A percentile compares a stretch with the other conserved stretches of the same genome.
phyloP scores from a whole-genome alignment of 2,888 invertebrate genomes.

The Thelaira solivaga region DNA sequence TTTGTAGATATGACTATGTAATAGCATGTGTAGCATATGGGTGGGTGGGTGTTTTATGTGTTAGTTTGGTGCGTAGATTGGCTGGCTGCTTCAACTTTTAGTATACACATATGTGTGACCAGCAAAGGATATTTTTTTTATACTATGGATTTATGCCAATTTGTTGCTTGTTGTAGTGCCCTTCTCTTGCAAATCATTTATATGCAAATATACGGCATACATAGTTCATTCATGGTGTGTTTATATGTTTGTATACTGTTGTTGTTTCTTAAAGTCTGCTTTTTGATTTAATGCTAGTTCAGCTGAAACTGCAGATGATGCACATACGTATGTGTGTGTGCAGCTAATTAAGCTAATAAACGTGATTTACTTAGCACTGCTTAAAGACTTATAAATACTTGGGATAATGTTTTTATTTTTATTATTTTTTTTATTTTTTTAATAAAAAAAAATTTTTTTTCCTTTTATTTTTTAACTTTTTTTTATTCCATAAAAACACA shows the following conservation, averaged over 20 bases:
- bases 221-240: no score
- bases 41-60: no score
- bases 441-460: not conserved
- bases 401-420: constrained; percentile 22
- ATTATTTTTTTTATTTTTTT: not conserved
- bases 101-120: no score
- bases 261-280: not conserved
- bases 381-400: constrained; percentile 37
- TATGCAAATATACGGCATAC: no score
- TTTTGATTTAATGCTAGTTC: constrained; percentile 53
- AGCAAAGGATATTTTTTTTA: no score
- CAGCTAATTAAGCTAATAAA: constrained; percentile 43
- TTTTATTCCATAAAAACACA: not conserved
- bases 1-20: no score
- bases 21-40: no score
- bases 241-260: not conserved
- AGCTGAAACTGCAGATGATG: constrained; percentile 57
- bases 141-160: no score
- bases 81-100: no score
- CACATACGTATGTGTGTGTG: no score
- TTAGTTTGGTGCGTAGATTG: no score
- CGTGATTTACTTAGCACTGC: constrained; percentile 11
- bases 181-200: not conserved
- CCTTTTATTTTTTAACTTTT: not conserved
- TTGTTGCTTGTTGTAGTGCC: no score